Evolutionary conservation across 2,797 vertebrate species (phyloP).

Genomic region (Pseudocheirus occidentalis): DNA sequence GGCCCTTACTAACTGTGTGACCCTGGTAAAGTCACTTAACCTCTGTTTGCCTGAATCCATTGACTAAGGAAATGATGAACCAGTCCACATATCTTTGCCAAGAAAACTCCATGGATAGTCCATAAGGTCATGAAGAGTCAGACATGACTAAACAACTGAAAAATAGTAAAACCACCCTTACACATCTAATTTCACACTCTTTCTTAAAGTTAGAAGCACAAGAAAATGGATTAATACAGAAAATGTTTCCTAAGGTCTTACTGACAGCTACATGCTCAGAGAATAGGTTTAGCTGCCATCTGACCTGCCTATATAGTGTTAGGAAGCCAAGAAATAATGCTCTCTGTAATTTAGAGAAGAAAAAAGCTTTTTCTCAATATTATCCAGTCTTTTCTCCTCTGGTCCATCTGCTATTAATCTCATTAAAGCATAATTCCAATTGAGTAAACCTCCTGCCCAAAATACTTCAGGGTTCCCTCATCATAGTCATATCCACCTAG

Average conservation of each 20-base stretch:
- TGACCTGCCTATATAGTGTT: not conserved
- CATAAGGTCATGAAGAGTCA: not conserved
- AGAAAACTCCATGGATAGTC: not conserved
- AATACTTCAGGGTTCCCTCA: not conserved
- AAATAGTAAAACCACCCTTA: not conserved
- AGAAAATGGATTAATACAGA: not conserved
- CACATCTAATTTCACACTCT: not conserved
- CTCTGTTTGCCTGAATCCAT: not conserved
- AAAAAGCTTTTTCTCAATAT: not conserved
- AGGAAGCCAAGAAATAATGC: rapidly evolving
- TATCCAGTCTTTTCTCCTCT: not conserved
- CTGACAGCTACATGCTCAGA: not conserved
- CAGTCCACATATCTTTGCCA: not conserved
- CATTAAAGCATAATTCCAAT: not conserved
- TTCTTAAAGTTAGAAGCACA: not conserved
- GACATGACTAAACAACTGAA: not conserved
- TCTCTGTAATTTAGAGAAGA: not conserved
- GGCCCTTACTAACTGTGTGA: not conserved
- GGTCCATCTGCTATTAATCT: not conserved
- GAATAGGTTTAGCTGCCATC: not conserved
- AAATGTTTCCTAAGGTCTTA: not conserved
- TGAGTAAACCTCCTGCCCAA: not conserved
- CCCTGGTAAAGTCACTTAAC: not conserved
- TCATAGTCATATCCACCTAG: not conserved
- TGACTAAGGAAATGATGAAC: not conserved